phyloP scores from a whole-genome alignment of 2,888 invertebrate genomes.

The Cylindroiulus punctatus region DNA sequence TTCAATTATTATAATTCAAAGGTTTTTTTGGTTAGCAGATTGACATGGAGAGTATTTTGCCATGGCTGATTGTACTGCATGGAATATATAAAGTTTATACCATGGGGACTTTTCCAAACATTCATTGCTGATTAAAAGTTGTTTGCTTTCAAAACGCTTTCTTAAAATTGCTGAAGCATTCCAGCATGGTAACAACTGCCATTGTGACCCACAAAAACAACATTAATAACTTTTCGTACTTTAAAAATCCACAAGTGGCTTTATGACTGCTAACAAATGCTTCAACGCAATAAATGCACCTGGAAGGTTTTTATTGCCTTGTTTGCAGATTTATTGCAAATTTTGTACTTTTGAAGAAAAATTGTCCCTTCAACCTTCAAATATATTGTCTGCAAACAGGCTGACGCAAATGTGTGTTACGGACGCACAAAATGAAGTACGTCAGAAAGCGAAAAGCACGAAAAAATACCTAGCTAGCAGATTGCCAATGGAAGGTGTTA shows the following conservation, averaged over 20 bases:
- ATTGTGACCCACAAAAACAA: neutral
- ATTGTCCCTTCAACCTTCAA: neutral
- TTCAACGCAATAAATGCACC: neutral
- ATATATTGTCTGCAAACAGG: neutral
- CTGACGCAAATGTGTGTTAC: neutral
- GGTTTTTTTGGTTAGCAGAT: too few relatives aligned
- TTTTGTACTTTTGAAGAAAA: neutral
- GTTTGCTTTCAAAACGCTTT: neutral
- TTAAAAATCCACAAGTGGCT: neutral
- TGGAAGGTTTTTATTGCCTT: neutral
- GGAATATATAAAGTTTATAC: too few relatives aligned
- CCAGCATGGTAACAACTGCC: neutral
- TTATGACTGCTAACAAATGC: neutral
- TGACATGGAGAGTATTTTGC: too few relatives aligned
- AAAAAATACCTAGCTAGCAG: neutral
- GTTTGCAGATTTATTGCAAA: neutral
- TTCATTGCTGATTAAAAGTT: neutral
- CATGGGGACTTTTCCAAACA: too few relatives aligned
- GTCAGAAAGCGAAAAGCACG: neutral
- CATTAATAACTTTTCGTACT: neutral
- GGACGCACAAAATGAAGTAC: neutral
- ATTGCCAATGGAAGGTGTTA: too few relatives aligned
- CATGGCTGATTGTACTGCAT: too few relatives aligned
- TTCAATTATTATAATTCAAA: too few relatives aligned
- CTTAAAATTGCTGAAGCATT: neutral